Evolutionary conservation across 2,888 invertebrate species (phyloP), one percentile per base, ranked within the genome.

Genomic region (Drosophila neutralis): DNA sequence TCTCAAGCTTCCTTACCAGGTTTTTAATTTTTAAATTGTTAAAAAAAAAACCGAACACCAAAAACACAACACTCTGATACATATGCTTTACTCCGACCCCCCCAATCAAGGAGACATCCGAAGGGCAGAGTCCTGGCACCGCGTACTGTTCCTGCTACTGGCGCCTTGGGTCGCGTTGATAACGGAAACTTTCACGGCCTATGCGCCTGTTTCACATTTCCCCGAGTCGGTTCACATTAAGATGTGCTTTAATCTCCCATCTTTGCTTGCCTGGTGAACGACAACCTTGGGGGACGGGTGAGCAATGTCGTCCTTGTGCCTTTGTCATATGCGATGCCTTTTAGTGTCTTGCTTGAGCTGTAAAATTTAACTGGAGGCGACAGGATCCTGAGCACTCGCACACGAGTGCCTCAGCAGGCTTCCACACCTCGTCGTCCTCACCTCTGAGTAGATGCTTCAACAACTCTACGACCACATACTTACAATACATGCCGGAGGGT

Each of bases 361-460:
- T 74, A 81, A 79, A 83, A 83, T 81, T 76, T 81, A 81, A 83
- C 81, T 83, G 71, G 76, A 67, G 83, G 83, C 83, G 83, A 83
- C 83, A 83, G 83, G 64, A 74, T 77, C 60, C 71, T 77, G 72
- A 76, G 60, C 69, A 76, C 78, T 60, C 54, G 51, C 66, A 70
- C 66, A 60, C 61, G 58, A 67, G 61, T 53, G 67, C 60, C 64
- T 60, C 61, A 29, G 71, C 51, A 54, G 57, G 36, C 56, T 56
- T 49, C 59, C 40, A 62, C 63, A 65, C 66, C 49, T 52, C 69
- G 60, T 61, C 63, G 38, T 61, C 67, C 63, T 73, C 70, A 76
- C 65, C 65, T 68, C 60, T 27, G 65, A 42, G 15, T 8, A 15
- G 79, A 40, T 60, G 51, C 49, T 27, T 69, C 57, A 76, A 76